A percentile compares a stretch with the other conserved stretches of the same genome.
Evolutionary conservation across 2,797 vertebrate genomes (phyloP).

Genomic region (Balearica regulorum): DNA sequence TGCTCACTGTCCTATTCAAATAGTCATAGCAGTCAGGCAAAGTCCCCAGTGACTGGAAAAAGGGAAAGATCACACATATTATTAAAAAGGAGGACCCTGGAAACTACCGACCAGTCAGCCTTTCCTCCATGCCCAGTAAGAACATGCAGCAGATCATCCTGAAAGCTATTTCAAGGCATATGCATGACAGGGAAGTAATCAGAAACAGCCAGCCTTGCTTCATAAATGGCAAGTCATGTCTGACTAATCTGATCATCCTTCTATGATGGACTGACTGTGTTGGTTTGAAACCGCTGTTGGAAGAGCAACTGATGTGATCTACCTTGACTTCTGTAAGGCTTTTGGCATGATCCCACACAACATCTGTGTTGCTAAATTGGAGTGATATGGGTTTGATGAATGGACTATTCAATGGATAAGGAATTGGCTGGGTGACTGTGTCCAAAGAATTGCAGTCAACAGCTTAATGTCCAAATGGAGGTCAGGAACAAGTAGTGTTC

Average conservation of each 20-base stretch:
- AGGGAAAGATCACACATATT: not conserved
- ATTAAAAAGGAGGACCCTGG: not conserved
- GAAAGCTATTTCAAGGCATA: not conserved
- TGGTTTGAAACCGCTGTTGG: not conserved
- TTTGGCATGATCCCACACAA: not conserved
- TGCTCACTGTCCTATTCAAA: not conserved
- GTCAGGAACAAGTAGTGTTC: not conserved
- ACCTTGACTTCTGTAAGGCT: not conserved
- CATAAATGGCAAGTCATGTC: not conserved
- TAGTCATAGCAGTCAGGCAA: not conserved
- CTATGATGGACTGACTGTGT: not conserved
- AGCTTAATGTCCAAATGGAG: not conserved
- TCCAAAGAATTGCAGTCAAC: not conserved
- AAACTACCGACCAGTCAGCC: not conserved
- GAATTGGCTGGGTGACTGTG: not conserved
- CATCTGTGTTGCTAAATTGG: not conserved
- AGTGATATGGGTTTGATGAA: not conserved
- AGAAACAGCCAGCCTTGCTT: not conserved
- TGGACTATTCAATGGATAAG: not conserved
- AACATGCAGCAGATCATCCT: not conserved
- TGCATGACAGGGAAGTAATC: not conserved
- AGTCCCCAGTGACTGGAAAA: not conserved
- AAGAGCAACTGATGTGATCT: not conserved
- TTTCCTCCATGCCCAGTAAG: accelerated
- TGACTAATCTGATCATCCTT: not conserved